Conservation (phyloP, 2,888 invertebrate genomes). For the Capitulum mitella region DNA sequence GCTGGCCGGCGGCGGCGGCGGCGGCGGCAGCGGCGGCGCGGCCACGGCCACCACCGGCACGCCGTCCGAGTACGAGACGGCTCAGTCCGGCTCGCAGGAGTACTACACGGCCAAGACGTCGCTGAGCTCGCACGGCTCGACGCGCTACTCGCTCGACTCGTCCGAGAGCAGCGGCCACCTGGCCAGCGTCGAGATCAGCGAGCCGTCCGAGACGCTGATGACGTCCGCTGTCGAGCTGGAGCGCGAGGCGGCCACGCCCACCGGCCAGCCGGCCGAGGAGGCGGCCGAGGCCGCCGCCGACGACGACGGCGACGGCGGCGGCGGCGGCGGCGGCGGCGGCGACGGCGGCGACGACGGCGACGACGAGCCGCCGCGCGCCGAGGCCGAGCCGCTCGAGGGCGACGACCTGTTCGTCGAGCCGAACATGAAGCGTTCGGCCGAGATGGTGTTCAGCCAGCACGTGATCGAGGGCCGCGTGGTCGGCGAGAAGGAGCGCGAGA, state of each 20-base stretch:
- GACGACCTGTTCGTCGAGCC: slow-evolving; percentile 44
- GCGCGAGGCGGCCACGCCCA: slow-evolving; percentile 55
- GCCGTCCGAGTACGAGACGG: slow-evolving; percentile 74
- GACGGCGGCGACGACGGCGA: background rate
- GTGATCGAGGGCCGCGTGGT: slow-evolving; percentile 31
- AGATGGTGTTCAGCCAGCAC: slow-evolving; percentile 68
- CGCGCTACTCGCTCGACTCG: slow-evolving; percentile 82
- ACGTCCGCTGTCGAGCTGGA: slow-evolving; percentile 78
- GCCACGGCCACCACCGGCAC: slow-evolving; percentile 44
- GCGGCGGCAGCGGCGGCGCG: too few relatives aligned
- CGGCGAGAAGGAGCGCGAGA: slow-evolving; percentile 34
- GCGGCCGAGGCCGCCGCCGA: background rate
- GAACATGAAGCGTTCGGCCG: slow-evolving; percentile 77
- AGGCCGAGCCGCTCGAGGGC: slow-evolving; percentile 34
- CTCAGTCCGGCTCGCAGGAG: slow-evolving; percentile 73
- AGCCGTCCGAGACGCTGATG: slow-evolving; percentile 84
- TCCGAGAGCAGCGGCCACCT: slow-evolving; percentile 74
- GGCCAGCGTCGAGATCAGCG: slow-evolving; percentile 77
- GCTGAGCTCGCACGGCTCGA: slow-evolving; percentile 80
- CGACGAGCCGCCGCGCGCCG: background rate
- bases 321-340: background rate
- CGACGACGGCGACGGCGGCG: background rate
- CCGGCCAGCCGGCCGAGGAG: slow-evolving; percentile 26
- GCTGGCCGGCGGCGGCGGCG: too few relatives aligned
- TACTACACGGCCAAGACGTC: slow-evolving; percentile 79